phyloP scores from a whole-genome alignment of 2,888 invertebrate genomes.

The Toxonevra muliebris region DNA sequence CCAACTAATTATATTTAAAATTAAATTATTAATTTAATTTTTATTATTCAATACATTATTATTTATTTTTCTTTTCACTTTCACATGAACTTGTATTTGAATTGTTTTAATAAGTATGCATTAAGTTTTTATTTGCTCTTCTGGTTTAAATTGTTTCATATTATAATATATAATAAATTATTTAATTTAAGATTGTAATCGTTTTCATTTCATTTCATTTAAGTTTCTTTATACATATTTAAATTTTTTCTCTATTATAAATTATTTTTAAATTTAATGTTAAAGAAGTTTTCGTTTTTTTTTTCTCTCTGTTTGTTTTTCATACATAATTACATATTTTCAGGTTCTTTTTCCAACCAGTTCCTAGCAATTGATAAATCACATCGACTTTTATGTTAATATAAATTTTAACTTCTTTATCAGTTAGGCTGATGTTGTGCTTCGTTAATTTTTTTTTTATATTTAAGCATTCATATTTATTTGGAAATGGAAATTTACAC shows the following conservation, averaged over 20 bases:
- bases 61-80: constrained; percentile 16
- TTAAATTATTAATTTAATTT: background rate
- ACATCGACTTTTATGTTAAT: too few species aligned
- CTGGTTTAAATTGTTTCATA: background rate
- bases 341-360: background rate
- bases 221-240: background rate
- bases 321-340: background rate
- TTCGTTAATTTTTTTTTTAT: too few species aligned
- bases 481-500: too few species aligned
- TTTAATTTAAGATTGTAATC: background rate
- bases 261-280: too few species aligned
- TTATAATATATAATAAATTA: background rate
- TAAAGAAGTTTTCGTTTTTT: background rate
- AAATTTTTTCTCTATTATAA: background rate
- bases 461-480: too few species aligned
- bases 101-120: too few species aligned
- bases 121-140: too few species aligned
- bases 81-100: constrained; percentile 14
- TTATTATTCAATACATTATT: background rate
- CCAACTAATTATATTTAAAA: constrained; percentile 7
- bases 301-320: background rate
- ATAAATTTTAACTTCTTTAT: too few species aligned
- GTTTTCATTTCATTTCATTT: background rate
- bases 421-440: too few species aligned
- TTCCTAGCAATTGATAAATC: too few species aligned